Conservation (phyloP, 2,797 vertebrate species). For the Scolopax rusticola region DNA sequence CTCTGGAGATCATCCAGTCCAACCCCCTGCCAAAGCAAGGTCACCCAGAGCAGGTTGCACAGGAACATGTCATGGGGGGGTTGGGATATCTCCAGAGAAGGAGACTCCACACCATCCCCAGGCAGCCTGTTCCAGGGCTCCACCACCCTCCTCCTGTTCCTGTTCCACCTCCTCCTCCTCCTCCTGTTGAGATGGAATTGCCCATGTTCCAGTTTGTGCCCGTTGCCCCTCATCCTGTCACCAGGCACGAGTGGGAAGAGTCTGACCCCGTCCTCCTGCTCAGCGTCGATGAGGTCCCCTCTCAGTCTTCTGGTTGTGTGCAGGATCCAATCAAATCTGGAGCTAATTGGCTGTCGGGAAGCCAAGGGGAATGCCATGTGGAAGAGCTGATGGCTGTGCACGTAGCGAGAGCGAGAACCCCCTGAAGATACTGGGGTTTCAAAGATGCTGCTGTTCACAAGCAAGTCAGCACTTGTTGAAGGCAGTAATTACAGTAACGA, state of each 20-base stretch:
- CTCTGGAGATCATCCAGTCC: not conserved
- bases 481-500: not conserved
- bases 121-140: not conserved
- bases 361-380: not conserved
- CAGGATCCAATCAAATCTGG: not conserved
- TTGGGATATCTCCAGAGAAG: not conserved
- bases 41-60: not conserved
- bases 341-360: not conserved
- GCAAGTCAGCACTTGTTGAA: fast-evolving
- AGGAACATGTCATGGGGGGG: not conserved
- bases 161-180: no score
- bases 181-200: not conserved
- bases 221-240: not conserved
- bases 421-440: not conserved
- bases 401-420: fast-evolving
- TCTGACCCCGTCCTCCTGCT: not conserved
- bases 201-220: not conserved
- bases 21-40: not conserved
- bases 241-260: not conserved
- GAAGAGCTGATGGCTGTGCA: not conserved
- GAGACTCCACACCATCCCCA: not conserved
- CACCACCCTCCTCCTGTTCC: not conserved
- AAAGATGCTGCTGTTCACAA: not conserved
- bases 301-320: not conserved
- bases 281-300: not conserved